phyloP scores from a whole-genome alignment of 2,113 vertebrate genomes.

The Noctilio leporinus region DNA sequence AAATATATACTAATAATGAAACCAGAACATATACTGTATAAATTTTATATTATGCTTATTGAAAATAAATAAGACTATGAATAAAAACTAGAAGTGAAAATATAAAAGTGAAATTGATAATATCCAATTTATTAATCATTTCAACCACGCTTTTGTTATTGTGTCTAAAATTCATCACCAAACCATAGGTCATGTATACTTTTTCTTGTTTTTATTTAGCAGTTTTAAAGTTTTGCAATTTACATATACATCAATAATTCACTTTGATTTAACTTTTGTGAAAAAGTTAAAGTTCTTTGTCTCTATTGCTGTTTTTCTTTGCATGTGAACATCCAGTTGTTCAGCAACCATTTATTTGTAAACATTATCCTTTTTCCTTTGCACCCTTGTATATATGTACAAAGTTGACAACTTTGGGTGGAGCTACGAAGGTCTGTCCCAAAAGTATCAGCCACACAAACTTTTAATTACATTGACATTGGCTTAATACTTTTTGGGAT shows the following conservation, averaged over 20 bases:
- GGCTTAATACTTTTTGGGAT: too few species aligned
- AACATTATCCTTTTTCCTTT: background rate
- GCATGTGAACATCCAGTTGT: background rate
- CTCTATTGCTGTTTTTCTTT: background rate
- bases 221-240: background rate
- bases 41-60: background rate
- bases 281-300: background rate
- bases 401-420: background rate
- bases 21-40: background rate
- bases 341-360: background rate
- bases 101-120: background rate
- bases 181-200: background rate
- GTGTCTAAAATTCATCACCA: background rate
- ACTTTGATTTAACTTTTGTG: background rate
- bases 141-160: background rate
- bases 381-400: background rate
- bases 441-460: too few species aligned
- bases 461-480: too few species aligned
- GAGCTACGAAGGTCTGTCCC: too few species aligned
- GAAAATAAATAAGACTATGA: background rate
- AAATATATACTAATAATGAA: background rate
- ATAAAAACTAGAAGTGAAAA: background rate
- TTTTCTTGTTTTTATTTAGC: background rate
- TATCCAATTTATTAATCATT: background rate
- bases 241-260: background rate